phyloP scores from a whole-genome alignment of 2,797 vertebrate genomes.

The Diplodus puntazzo region DNA sequence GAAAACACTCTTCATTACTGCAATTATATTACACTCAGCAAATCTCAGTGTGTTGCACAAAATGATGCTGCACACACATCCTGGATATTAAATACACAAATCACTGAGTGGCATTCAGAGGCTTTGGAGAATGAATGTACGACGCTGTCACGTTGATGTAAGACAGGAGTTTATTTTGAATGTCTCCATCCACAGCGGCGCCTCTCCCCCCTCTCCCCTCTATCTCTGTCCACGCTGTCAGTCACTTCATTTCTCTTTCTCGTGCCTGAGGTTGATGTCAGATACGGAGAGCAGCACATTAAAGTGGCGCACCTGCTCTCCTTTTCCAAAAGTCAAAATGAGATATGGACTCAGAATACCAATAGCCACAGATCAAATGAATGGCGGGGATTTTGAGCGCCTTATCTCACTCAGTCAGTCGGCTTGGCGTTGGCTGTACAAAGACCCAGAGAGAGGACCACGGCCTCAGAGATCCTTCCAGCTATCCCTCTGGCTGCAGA shows the following conservation, averaged over 20 bases:
- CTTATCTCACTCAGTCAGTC: constrained; percentile 82
- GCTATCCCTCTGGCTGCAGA: constrained; percentile 47
- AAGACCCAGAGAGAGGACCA: constrained; percentile 66
- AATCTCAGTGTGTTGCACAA: constrained; percentile 27
- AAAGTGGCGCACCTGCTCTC: constrained; percentile 63
- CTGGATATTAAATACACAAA: constrained; percentile 10
- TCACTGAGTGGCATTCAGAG: background rate
- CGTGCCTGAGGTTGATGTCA: constrained; percentile 74
- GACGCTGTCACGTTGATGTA: constrained; percentile 26
- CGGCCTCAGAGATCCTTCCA: constrained; percentile 45
- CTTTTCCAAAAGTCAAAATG: constrained; percentile 77
- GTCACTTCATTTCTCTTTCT: constrained; percentile 61
- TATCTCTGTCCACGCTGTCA: constrained; percentile 57
- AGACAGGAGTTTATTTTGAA: constrained; percentile 55
- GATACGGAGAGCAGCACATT: constrained; percentile 73
- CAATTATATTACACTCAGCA: constrained; percentile 33
- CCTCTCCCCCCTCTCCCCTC: constrained; percentile 20
- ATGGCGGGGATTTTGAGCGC: constrained; percentile 54
- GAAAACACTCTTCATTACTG: constrained; percentile 43
- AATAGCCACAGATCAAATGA: constrained; percentile 79
- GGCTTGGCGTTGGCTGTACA: constrained; percentile 67
- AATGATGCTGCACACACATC: constrained; percentile 19
- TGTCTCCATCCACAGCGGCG: constrained; percentile 51
- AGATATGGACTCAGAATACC: constrained; percentile 77
- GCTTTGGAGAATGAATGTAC: constrained; percentile 19